Percentiles rank a stretch among this genome's conserved stretches.
These are phyloP conservation scores for Eulithis testata DNA, from an alignment of 2,888 invertebrate species.

Conservation along the genomic window DNA sequence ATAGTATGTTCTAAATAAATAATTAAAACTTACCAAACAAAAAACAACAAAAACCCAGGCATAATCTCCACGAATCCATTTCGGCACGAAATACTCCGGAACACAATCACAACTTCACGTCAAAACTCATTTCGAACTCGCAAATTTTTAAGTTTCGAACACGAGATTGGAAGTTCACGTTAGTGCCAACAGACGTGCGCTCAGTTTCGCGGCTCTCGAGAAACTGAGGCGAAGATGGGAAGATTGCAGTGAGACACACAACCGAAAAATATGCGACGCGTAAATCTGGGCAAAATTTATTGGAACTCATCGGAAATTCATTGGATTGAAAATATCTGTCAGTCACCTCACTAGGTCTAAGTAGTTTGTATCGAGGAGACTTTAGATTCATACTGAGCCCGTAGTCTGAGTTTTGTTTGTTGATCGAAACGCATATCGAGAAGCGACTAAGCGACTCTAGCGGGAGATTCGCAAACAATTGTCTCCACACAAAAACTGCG, in stretches of 20 bases:
- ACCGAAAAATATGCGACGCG: background rate
- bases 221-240: constrained; percentile 33
- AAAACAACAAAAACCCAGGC: constrained; percentile 32
- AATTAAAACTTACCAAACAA: constrained; percentile 35
- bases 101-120: constrained; percentile 33
- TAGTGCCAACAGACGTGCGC: constrained; percentile 27
- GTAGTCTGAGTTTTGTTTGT: too few species aligned
- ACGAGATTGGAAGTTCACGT: constrained; percentile 33
- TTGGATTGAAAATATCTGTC: too few species aligned
- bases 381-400: too few species aligned
- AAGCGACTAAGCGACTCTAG: too few species aligned
- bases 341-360: too few species aligned
- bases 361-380: too few species aligned
- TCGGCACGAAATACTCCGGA: constrained; percentile 31
- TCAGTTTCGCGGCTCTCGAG: constrained; percentile 9
- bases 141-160: constrained; percentile 20
- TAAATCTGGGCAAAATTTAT: too few species aligned
- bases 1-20: background rate
- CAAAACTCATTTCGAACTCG: constrained; percentile 36
- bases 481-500: too few species aligned
- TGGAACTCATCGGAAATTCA: too few species aligned
- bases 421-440: too few species aligned
- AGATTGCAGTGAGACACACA: constrained; percentile 19
- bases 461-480: too few species aligned
- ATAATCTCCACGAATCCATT: constrained; percentile 40